A percentile compares a stretch with the other conserved stretches of the same genome.
These are phyloP conservation scores for Cryptoblepharus egeriae DNA, from an alignment of 2,797 vertebrate species.

Conservation along the genomic window DNA sequence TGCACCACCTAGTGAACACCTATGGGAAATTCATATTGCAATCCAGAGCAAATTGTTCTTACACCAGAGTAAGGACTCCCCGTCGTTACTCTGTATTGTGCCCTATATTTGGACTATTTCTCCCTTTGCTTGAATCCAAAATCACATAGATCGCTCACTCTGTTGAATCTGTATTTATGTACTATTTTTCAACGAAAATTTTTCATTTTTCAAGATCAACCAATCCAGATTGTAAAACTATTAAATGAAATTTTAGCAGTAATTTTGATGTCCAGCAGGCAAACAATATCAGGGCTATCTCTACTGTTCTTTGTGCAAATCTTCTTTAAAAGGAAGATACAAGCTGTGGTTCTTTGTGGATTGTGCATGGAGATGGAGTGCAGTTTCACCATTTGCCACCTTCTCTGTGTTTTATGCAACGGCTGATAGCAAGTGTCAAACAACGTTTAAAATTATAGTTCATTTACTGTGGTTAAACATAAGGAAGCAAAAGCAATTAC, in stretches of 20 bases:
- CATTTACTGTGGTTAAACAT: conserved; percentile 81
- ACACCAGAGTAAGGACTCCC: too few species aligned
- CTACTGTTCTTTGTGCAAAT: not conserved
- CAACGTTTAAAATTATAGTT: conserved; percentile 81
- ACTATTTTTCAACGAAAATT: too few species aligned
- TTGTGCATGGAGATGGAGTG: not conserved
- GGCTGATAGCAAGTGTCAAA: conserved; percentile 78
- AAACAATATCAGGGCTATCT: not conserved
- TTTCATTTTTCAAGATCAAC: too few species aligned
- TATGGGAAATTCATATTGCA: too few species aligned
- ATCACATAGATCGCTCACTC: too few species aligned
- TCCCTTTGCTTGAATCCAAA: not conserved
- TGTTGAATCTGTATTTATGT: too few species aligned
- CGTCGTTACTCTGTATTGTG: too few species aligned
- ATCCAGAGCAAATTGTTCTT: too few species aligned
- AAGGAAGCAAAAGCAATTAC: conserved; percentile 82
- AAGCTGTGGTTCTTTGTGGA: not conserved
- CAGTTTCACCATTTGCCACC: conserved; percentile 66
- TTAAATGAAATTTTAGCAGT: not conserved
- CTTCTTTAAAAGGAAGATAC: not conserved
- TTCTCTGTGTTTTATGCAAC: conserved; percentile 71
- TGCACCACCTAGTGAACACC: too few species aligned
- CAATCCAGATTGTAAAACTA: not conserved
- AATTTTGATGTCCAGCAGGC: not conserved
- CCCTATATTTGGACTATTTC: too few species aligned